Evolutionary conservation across 2,113 vertebrate species (phyloP), one percentile per base, ranked within the genome.

Genomic region (Brachyistius frenatus): DNA sequence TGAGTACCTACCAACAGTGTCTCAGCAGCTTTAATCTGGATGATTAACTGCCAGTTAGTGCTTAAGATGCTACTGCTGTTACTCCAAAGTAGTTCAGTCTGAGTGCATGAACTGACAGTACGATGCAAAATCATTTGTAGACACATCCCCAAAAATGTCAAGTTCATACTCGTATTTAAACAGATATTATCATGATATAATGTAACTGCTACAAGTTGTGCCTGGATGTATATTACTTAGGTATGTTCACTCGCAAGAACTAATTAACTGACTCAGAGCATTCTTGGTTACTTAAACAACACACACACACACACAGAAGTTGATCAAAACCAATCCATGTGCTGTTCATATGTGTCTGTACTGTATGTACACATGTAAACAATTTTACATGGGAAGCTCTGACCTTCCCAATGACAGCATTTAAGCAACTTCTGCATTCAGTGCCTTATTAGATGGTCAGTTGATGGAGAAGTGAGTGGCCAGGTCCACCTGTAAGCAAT

Each of bases 391-490:
- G 37, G 39, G 75, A 78, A 87, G 82, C 69, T 53, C 80, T 90
- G 88, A 87, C 86, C 83, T 88, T 86, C 73, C 50, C 66, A 31
- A 0, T 81, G 85, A 87, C 78, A 76, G 78, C 44, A 58, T 41
- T 33, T 11, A 10, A 69, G 35, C 46, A 68, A 30, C 58, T 44
- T 56, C 54, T 72, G 10, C 44, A 23, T 23, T 23, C 23, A 23
- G 23, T 23, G 37, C 63, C 65, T 76, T 41, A 50, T 75, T 73
- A 84, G 50, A 39, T 6, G 44, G 31, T 86, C 73, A 80, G 33
- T 81, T 78, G 62, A 76, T 36, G 7, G 31, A 52, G 7, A 56
- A 77, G 62, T 68, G 41, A 72, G 66, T n/a, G 16, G 71, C 46
- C 31, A 0, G n/a, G 37, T 46, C 23, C n/a, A 67, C 7, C 35